Base-by-base conservation (phyloP, 2,888 invertebrate genomes). In the Marasmarcha lunaedactyla region DNA sequence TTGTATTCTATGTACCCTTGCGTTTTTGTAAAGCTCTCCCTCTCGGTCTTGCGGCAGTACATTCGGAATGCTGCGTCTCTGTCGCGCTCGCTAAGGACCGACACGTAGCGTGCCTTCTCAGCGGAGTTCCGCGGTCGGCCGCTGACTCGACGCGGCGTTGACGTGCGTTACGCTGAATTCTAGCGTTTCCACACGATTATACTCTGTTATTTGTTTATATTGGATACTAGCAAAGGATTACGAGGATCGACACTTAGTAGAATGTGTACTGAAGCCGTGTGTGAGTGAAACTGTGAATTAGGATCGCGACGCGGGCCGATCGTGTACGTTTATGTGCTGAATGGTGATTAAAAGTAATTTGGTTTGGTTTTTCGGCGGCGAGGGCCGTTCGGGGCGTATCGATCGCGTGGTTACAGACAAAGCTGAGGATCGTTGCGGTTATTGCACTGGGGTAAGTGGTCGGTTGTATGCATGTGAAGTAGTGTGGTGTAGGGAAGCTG, bases 261-360 rank as follows among this genome's bases (percentile, higher is more conserved):
- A 20, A 7, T 54, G 67, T 71, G 63, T 65, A 66, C 68, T 71
- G 63, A 64, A 68, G 4, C n/a, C 63, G 57, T 63, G 65, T 62
- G 60, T 61, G 54, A 66, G 71, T 69, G 59, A 57, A 53, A 54
- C 58, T 64, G 57, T 63, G 59, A 57, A 67, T 64, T n/a, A 71
- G 63, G 65, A 74, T 70, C 71, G 63, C 52, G 61, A 67, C 60
- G 67, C 57, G 34, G 14, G 12, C 34, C 11, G 14, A 12, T 34
- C 34, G 70, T 70, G 72, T 70, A 65, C 70, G 59, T 73, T 70
- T 71, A 62, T 71, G 73, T 76, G 76, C 66, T 72, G 72, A 73
- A 74, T 77, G 71, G 79, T 83, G 79, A 77, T 76, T 74, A 77
- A 65, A 73, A 71, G 73, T 73, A 79, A 78, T 78, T 79, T 72